Base-by-base conservation (phyloP, 2,888 invertebrate species). In the Tribolium freemani region DNA sequence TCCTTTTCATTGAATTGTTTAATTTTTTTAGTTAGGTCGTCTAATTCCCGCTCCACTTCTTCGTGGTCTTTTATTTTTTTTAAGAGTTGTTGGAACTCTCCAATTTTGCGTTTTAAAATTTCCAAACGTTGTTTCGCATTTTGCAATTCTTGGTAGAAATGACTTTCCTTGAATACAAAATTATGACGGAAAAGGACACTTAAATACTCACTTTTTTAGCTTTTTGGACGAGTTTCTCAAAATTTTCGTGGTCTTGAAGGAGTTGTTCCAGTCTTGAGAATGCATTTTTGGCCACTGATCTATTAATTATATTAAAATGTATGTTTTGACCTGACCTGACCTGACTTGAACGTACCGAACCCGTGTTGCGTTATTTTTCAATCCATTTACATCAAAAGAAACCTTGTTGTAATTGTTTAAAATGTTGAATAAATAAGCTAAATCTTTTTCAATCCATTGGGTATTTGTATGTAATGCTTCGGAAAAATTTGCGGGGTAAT, bases 301-400 rank as follows among this genome's bases (percentile, higher is more conserved):
- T 26, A 26, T 26, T 26, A 26, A 26, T 26, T 5, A 26, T 26
- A 5, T 26, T 26, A 26, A 26, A 26, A 26, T 26, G 5, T 26
- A 26, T 26, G 4, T 26, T 26, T 26, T 5, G 26, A 26, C 2
- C 16, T 16, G 16, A 16, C 16, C 16, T 26, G 26, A 26, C 16
- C 2, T 16, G 5, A 3, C 5, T 26, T 26, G 3, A 26, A 26
- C 26, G 3, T 38, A 38, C 38, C 38, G 4, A n/a, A 38, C 38
- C n/a, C n/a, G 38, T n/a, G 38, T 38, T n/a, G 58, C 58, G n/a
- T 58, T 58, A 16, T 45, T 44, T 44, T 9, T 46, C 11, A 60
- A 20, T n/a, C 13, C 46, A 11, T 48, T 30, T 5, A 26, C 13
- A 20, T 46, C 60, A 46, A 48, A 3, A 30, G 60, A 48, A 0